Percentiles rank a stretch among this genome's conserved stretches.
Evolutionary conservation across 1,140 invertebrate species (phyloP).

Genomic region (Ectropis grisescens): DNA sequence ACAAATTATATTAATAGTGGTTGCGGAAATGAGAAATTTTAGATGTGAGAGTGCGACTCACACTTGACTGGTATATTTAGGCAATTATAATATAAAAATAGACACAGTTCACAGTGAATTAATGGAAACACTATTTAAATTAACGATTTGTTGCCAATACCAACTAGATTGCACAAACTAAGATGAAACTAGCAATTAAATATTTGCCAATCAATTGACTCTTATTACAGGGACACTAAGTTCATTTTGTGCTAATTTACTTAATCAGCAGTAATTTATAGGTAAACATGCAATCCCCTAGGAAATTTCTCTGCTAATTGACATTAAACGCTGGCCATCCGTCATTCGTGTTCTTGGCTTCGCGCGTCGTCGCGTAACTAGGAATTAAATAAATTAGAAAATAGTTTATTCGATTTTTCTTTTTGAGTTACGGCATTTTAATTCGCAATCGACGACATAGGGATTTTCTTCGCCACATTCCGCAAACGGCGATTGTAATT

Average conservation of each 20-base stretch:
- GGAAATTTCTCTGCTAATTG: slow-evolving; percentile 40
- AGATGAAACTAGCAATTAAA: no score
- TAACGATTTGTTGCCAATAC: no score
- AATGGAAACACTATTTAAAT: no score
- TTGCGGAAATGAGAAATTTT: no score
- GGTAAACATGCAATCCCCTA: slow-evolving; percentile 11
- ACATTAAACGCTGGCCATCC: slow-evolving; percentile 41
- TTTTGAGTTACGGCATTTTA: neutral
- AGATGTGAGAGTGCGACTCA: no score
- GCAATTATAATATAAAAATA: no score
- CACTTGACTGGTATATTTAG: no score
- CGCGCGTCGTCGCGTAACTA: slow-evolving; percentile 12
- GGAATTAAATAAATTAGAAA: slow-evolving; percentile 3
- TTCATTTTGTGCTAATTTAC: neutral
- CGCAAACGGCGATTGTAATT: neutral
- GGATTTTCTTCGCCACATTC: neutral
- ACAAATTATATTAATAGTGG: no score
- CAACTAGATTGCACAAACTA: no score
- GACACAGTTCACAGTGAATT: no score
- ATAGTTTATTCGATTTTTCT: neutral
- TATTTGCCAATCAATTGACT: no score
- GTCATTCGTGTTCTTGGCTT: slow-evolving; percentile 39
- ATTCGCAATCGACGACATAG: neutral
- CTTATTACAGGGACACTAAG: no score
- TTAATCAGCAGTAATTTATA: slow-evolving; percentile 11